Percentiles rank a stretch among this genome's conserved stretches.
Evolutionary conservation across 1,140 invertebrate species (phyloP).

Genomic region (Lucilia cuprina): DNA sequence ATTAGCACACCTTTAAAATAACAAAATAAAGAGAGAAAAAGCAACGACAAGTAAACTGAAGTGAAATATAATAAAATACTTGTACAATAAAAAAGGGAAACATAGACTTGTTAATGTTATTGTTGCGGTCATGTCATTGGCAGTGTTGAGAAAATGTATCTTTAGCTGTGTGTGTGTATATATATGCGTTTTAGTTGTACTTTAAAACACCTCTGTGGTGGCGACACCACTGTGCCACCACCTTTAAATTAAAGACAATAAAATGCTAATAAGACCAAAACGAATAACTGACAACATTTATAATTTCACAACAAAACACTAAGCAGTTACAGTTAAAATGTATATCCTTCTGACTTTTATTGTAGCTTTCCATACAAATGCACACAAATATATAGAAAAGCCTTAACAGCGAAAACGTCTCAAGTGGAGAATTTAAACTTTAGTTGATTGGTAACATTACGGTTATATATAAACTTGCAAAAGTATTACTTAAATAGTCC

Average conservation of each 20-base stretch:
- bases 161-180: neutral
- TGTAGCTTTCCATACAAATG: neutral
- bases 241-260: neutral
- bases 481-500: too few relatives aligned
- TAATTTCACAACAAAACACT: neutral
- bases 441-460: too few relatives aligned
- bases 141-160: neutral
- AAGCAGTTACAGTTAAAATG: neutral
- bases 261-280: neutral
- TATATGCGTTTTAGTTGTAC: neutral
- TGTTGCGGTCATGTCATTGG: constrained; percentile 28
- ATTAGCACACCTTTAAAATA: constrained; percentile 28
- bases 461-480: too few relatives aligned
- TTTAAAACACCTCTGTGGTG: neutral
- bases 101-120: constrained; percentile 26
- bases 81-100: neutral
- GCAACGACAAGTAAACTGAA: neutral
- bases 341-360: neutral
- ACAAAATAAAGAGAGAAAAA: neutral
- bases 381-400: too few relatives aligned
- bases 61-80: neutral
- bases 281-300: neutral
- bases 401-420: too few relatives aligned
- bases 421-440: too few relatives aligned
- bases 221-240: neutral